Evolutionary conservation across 1,140 invertebrate species (phyloP), one percentile per base, ranked within the genome.

Genomic region (Anthonomus grandis): DNA sequence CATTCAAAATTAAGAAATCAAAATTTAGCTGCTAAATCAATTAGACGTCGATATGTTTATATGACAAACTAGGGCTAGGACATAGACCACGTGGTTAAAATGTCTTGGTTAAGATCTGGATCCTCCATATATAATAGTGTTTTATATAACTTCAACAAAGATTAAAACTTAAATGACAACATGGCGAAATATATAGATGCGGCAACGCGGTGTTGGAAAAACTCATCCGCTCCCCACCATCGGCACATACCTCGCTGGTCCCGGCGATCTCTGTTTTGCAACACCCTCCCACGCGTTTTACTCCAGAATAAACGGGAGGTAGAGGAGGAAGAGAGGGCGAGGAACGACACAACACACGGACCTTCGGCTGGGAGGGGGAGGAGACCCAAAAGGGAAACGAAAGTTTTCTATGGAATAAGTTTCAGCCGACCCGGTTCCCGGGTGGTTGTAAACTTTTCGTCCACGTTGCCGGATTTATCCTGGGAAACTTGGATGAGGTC

Each of bases 341-440:
- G 25, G 25, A n/a, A 25, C 49, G 17, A 24, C 36, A 52, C 49
- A 49, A 52, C 49, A 52, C 36, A 42, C 39, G 27, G 38, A 52
- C 49, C 27, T 41, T 25, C 10, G 2, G 22, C 24, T 12, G 38
- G 44, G 47, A 15, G 21, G 22, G 49, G 22, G n/a, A 21, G 22
- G 12, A 13, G 36, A n/a, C n/a, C n/a, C n/a, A n/a, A n/a, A n/a
- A 23, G 36, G 37, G 36, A 15, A 41, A 25, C 38, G 37, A 41
- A 52, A 52, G 22, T 41, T 52, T 52, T 52, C 37, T 52, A 41
- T 41, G 37, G 49, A 52, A 52, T 38, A 52, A 52, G 49, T 52
- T 52, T 52, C 31, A 38, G 38, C 25, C 49, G 49, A 51, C 49
- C 49, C 49, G 49, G 38, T 52, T 52, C 49, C 49, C 49, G 49